Evolutionary conservation across 1,140 invertebrate genomes (phyloP), one percentile per base, ranked within the genome.

Genomic region (Sinonovacula constricta): DNA sequence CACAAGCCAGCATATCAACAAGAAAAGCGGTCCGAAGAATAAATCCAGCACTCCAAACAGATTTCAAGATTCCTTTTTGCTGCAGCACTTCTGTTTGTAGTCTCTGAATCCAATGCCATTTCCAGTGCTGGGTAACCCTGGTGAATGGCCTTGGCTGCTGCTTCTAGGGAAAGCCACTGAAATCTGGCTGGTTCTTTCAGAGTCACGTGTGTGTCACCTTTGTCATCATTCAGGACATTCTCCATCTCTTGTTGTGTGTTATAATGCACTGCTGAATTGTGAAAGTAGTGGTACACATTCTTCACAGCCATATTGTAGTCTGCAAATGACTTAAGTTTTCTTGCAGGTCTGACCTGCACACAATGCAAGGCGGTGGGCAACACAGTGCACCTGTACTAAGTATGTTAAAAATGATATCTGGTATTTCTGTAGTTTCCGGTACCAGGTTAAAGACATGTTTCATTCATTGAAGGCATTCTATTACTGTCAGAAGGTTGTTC

Each of bases 111-210:
- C 24, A 53, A 24, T 1, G 45, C 39, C 1, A 24, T 7, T 18
- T 49, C 39, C 30, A 51, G 45, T 28, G 36, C 45, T 26, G 65
- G 65, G 7, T 67, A 67, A 0, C 14, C 18, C 28, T 67, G 15
- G 2, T 49, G 26, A 15, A 49, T 36, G 4, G 65, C 75, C 18
- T 60, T 59, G 5, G 62, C 66, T 33, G 63, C 56, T 15, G 31
- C 22, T 28, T 69, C 34, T 36, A 68, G 33, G 2, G 75, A 78
- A 3, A 78, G 33, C 57, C 57, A 78, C 24, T 66, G 3, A 34
- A 69, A 78, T 49, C 75, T 78, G 0, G 65, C 75, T 45, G 66
- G 65, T 78, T 78, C 75, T 36, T 63, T 69, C 36, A 68, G 31
- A 33, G 65, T 63, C 1, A 62, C 45, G 69, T 68, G 30, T 36